Evolutionary conservation across 2,888 invertebrate genomes (phyloP).

Genomic region (Drosophila koepferae): DNA sequence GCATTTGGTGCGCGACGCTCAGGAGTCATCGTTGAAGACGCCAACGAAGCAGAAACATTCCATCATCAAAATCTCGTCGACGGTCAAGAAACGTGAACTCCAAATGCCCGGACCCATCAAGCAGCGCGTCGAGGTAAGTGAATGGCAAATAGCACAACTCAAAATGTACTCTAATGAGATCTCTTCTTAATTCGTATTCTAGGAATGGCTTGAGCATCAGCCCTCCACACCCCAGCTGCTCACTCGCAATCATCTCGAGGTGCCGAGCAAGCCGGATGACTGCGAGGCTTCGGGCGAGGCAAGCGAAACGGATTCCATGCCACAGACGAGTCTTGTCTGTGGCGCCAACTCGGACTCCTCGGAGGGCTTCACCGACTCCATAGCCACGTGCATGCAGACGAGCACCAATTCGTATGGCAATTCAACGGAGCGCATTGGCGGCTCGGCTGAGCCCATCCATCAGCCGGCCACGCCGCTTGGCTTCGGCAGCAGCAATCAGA

Average conservation of each 20-base stretch:
- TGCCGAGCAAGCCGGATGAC: conserved; percentile 79
- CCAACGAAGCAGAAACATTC: conserved; percentile 84
- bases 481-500: conserved; percentile 81
- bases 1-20: conserved; percentile 88
- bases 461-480: conserved; percentile 53
- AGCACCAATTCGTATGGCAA: conserved; percentile 86
- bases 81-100: conserved; percentile 84
- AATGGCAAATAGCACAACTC: not conserved
- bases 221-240: conserved; percentile 73
- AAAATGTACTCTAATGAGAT: not conserved
- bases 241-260: conserved; percentile 55
- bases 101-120: conserved; percentile 84
- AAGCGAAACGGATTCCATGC: conserved; percentile 87
- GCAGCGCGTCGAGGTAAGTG: conserved; percentile 83
- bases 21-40: conserved; percentile 83
- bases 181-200: not conserved
- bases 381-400: conserved; percentile 88
- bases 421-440: conserved; percentile 86
- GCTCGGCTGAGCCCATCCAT: conserved; percentile 87
- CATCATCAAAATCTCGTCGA: conserved; percentile 83
- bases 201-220: conserved; percentile 85
- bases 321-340: conserved; percentile 79
- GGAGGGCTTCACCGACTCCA: conserved; percentile 91
- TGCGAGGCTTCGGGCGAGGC: conserved; percentile 96
- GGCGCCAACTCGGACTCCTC: conserved; percentile 89